Evolutionary conservation across 2,888 invertebrate species (phyloP).

Genomic region (Tigriopus californicus): DNA sequence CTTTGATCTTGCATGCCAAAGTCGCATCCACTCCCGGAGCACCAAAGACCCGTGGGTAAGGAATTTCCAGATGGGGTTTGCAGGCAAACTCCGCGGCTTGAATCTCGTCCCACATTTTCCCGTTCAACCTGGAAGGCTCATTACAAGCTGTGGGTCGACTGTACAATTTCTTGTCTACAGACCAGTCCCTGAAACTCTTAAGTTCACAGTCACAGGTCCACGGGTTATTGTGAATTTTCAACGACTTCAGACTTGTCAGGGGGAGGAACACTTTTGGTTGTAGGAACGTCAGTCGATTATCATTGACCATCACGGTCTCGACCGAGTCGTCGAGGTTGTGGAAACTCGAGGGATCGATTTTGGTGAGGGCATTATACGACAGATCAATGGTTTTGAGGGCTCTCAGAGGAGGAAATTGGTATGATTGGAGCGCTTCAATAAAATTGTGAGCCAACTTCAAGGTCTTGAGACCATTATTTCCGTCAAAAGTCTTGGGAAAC

Average conservation of each 20-base stretch:
- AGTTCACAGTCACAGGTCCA: slow-evolving; percentile 78
- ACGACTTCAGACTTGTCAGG: slow-evolving; percentile 54
- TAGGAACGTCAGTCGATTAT: slow-evolving; percentile 52
- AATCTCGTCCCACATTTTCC: slow-evolving; percentile 55
- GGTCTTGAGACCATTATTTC: slow-evolving; percentile 59
- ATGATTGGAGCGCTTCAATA: slow-evolving; percentile 45
- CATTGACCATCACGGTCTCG: slow-evolving; percentile 48
- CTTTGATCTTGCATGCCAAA: slow-evolving; percentile 22
- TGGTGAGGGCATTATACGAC: slow-evolving; percentile 53
- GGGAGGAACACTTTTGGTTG: slow-evolving; percentile 47
- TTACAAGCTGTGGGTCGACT: slow-evolving; percentile 47
- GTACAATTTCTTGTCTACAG: slow-evolving; percentile 54
- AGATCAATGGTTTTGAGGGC: slow-evolving; percentile 61
- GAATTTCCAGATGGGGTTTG: slow-evolving; percentile 44
- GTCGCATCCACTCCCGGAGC: slow-evolving; percentile 22
- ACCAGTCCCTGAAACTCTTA: slow-evolving; percentile 63
- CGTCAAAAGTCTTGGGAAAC: slow-evolving; percentile 54
- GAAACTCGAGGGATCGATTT: slow-evolving; percentile 56
- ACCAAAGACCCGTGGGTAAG: slow-evolving; percentile 18
- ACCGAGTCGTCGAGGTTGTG: slow-evolving; percentile 38
- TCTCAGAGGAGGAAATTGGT: slow-evolving; percentile 61
- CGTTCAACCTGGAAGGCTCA: slow-evolving; percentile 47
- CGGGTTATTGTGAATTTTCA: slow-evolving; percentile 62
- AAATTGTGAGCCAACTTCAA: slow-evolving; percentile 66
- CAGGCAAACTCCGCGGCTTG: slow-evolving; percentile 59